These are phyloP conservation scores for Halcyon badia DNA, from an alignment of 2,797 vertebrate genomes.

Conservation along the genomic window DNA sequence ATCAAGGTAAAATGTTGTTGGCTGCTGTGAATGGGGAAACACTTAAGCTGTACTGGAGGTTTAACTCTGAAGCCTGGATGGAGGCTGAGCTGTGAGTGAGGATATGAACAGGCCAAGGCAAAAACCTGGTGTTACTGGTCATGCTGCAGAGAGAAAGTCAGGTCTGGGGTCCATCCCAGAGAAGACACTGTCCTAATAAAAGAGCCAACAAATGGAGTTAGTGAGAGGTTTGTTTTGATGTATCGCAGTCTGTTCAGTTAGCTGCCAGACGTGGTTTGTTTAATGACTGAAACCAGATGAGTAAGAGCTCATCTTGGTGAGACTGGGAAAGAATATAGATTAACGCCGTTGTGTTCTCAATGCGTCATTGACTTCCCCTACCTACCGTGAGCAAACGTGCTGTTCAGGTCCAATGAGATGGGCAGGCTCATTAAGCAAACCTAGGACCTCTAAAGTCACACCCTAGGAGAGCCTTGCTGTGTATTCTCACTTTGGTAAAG, in stretches of 20 bases:
- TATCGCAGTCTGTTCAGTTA: not conserved
- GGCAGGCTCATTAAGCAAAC: not conserved
- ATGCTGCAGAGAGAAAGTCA: not conserved
- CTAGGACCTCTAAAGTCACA: not conserved
- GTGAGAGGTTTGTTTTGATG: not conserved
- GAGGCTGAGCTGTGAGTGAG: not conserved
- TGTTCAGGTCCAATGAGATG: not conserved
- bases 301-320: not conserved
- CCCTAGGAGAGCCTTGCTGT: not conserved
- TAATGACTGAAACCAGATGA: not conserved
- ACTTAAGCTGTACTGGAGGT: not conserved
- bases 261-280: not conserved
- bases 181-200: not conserved
- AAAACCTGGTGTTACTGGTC: not conserved
- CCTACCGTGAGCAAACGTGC: not conserved
- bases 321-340: not conserved
- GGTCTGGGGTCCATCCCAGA: not conserved
- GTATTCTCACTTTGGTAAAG: not conserved
- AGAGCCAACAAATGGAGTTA: not conserved
- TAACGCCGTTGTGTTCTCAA: not conserved
- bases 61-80: not conserved
- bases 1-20: not conserved
- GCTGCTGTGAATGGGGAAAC: not conserved
- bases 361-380: not conserved
- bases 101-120: rapidly evolving